Conservation (phyloP, 2,888 invertebrate genomes). For the Tridacna gigas region DNA sequence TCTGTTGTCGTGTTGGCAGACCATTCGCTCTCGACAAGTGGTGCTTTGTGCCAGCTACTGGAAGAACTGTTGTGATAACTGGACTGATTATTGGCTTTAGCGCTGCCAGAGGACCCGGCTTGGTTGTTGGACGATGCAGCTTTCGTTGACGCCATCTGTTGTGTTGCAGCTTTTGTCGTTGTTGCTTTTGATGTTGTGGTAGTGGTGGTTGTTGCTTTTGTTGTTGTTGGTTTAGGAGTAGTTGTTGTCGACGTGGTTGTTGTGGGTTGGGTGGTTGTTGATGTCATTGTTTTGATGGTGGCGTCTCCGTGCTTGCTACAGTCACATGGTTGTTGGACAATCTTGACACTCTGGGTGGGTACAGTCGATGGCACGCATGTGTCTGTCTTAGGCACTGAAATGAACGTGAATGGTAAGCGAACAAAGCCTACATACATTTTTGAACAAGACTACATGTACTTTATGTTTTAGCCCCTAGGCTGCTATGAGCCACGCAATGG, state of each 20-base stretch:
- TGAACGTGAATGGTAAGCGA: not conserved
- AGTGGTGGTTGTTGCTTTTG: constrained; percentile 21
- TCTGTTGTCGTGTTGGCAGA: constrained; percentile 43
- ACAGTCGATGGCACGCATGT: constrained; percentile 34
- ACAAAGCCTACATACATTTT: too few species aligned
- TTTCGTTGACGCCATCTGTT: constrained; percentile 7
- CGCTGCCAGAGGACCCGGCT: not conserved
- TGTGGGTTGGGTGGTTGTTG: not conserved
- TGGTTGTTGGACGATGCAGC: not conserved
- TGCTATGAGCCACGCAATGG: not conserved
- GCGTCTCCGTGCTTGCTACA: constrained; percentile 18
- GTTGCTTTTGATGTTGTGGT: constrained; percentile 33
- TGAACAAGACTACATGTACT: too few species aligned
- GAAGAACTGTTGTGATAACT: constrained; percentile 25
- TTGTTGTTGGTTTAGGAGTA: constrained; percentile 25
- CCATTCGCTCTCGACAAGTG: constrained; percentile 37
- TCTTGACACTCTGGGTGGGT: constrained; percentile 44
- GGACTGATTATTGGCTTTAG: constrained; percentile 37
- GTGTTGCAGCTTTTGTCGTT: constrained; percentile 12
- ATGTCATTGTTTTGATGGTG: not conserved
- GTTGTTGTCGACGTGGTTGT: constrained; percentile 24
- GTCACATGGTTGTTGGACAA: constrained; percentile 48
- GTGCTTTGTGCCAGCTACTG: constrained; percentile 44
- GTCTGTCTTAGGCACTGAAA: constrained; percentile 20
- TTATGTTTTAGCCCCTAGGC: not conserved